Percentiles rank a stretch among this genome's conserved stretches.
Conservation (phyloP, 2,113 vertebrate genomes). For the Plectropomus leopardus region DNA sequence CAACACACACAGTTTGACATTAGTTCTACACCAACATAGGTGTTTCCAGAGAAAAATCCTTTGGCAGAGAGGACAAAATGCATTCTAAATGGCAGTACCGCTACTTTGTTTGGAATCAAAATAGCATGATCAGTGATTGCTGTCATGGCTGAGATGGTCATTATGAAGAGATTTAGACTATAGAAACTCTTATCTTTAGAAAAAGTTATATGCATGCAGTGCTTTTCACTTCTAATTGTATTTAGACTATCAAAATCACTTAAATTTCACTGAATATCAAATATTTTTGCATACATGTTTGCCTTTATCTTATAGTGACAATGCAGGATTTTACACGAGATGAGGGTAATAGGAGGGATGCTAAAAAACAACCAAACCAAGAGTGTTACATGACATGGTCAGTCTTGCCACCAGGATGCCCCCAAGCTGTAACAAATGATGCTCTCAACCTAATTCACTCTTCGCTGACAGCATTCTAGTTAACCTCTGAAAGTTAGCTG, state of each 20-base stretch:
- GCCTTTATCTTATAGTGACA: neutral
- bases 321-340: neutral
- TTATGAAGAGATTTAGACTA: neutral
- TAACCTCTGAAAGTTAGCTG: neutral
- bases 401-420: neutral
- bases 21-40: neutral
- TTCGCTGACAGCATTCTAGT: neutral
- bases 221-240: neutral
- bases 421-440: neutral
- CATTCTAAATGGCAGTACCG: neutral
- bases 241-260: neutral
- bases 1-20: neutral
- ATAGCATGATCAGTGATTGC: neutral
- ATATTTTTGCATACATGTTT: neutral
- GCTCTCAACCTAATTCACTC: neutral
- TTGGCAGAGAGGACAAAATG: neutral
- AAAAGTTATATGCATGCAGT: neutral
- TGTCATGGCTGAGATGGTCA: neutral
- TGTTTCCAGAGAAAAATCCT: neutral
- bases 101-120: neutral
- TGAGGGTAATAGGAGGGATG: neutral
- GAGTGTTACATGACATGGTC: neutral
- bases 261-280: neutral
- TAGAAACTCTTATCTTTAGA: neutral
- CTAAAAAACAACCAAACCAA: neutral